A percentile compares a stretch with the other conserved stretches of the same genome.
These are phyloP conservation scores for Acrobasis consociella DNA, from an alignment of 2,888 invertebrate species.

Conservation along the genomic window DNA sequence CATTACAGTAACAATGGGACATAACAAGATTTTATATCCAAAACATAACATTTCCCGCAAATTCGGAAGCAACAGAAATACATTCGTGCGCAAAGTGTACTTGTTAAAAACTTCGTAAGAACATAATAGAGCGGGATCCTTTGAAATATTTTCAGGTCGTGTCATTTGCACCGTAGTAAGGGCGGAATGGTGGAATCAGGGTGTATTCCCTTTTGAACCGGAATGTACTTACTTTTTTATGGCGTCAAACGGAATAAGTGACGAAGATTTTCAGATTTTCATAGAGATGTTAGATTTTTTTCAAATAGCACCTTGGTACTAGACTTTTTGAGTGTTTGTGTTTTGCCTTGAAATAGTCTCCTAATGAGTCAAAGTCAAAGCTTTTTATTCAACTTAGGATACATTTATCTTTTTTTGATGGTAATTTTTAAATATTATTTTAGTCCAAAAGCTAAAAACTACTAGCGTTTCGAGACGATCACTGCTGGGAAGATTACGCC, in stretches of 20 bases:
- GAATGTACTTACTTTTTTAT: neutral
- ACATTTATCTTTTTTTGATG: no score
- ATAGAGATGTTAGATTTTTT: no score
- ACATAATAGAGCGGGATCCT: conserved; percentile 17
- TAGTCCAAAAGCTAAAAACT: no score
- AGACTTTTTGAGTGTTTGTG: no score
- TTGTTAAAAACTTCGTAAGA: conserved; percentile 22
- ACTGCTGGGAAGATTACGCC: no score
- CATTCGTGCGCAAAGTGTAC: conserved; percentile 8
- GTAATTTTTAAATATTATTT: no score
- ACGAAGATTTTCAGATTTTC: no score
- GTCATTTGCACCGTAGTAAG: conserved; percentile 18
- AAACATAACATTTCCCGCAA: neutral
- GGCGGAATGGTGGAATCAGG: conserved; percentile 2
- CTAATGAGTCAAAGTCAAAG: no score
- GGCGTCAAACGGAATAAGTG: neutral
- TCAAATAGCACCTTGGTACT: no score
- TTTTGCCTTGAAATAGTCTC: no score
- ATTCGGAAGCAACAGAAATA: conserved; percentile 11
- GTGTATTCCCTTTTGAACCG: conserved; percentile 10
- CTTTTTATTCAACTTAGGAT: no score
- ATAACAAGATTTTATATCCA: neutral
- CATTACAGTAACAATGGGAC: neutral
- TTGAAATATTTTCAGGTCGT: conserved; percentile 20
- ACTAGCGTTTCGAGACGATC: no score